Conservation (phyloP, 2,888 invertebrate genomes). For the Drosophila austrosaltans region DNA sequence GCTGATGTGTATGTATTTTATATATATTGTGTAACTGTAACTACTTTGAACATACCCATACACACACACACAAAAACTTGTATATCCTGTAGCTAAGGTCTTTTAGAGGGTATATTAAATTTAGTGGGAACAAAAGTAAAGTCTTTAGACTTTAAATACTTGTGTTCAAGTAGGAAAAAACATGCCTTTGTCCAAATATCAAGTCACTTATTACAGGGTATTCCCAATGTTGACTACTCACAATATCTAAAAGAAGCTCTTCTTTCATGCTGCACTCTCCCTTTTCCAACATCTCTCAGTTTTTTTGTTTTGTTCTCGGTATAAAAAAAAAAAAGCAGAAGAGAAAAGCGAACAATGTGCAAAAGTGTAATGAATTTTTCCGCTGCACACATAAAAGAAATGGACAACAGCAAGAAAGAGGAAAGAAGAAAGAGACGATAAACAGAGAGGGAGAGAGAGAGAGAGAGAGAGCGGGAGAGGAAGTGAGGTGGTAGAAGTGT, state of each 20-base stretch:
- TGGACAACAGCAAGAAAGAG: slow-evolving; percentile 55
- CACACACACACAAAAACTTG: not conserved
- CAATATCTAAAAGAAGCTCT: slow-evolving; percentile 37
- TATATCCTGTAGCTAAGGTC: not conserved
- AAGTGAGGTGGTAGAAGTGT: slow-evolving; percentile 8
- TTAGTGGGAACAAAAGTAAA: not conserved
- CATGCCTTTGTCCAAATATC: not conserved
- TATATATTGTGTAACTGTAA: not conserved
- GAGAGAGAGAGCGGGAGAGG: not conserved
- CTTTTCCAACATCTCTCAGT: slow-evolving; percentile 12
- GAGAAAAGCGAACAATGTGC: slow-evolving; percentile 59
- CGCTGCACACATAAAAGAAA: slow-evolving; percentile 68
- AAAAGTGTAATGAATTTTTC: slow-evolving; percentile 77
- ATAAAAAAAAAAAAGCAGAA: slow-evolving; percentile 20
- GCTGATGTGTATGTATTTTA: not conserved
- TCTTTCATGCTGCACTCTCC: slow-evolving; percentile 48
- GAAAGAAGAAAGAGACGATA: slow-evolving; percentile 20
- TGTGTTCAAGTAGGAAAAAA: too few relatives aligned
- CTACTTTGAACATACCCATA: not conserved
- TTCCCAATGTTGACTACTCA: not conserved
- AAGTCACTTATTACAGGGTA: not conserved
- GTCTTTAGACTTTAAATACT: too few relatives aligned
- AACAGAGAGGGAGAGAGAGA: slow-evolving; percentile 15
- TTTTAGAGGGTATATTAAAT: not conserved
- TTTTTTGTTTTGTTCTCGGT: slow-evolving; percentile 55